phyloP scores from a whole-genome alignment of 2,888 invertebrate genomes.

The Pteria penguin region DNA sequence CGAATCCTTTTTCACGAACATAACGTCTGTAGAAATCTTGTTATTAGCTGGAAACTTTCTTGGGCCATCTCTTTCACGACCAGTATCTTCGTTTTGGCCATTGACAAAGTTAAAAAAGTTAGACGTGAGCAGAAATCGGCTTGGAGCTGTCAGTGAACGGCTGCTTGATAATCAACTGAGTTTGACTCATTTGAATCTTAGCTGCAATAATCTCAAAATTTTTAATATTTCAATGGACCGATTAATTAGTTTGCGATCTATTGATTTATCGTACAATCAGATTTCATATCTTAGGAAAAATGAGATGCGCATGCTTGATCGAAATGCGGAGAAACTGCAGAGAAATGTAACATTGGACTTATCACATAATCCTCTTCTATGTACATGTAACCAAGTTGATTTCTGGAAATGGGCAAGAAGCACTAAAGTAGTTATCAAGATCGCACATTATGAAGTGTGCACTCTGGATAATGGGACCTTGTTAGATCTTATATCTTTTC shows the following conservation, averaged over 20 bases:
- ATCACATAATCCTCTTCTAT: not conserved
- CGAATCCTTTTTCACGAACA: not conserved
- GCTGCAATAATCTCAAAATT: not conserved
- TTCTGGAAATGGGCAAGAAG: not conserved
- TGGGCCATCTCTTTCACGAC: not conserved
- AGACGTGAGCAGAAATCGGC: not conserved
- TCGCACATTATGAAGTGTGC: not conserved
- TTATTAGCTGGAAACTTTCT: not conserved
- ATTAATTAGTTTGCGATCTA: not conserved
- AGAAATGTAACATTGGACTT: not conserved
- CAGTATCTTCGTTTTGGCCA: not conserved
- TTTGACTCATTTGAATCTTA: not conserved
- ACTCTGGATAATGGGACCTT: not conserved
- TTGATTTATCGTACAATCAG: slow-evolving; percentile 3
- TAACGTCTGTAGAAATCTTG: not conserved
- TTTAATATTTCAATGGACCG: not conserved
- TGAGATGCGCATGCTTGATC: not conserved
- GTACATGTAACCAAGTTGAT: not conserved
- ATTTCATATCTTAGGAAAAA: not conserved
- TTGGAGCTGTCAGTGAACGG: not conserved
- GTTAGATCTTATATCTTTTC: not conserved
- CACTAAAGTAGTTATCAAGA: not conserved
- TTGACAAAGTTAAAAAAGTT: not conserved
- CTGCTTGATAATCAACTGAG: not conserved
- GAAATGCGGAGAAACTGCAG: not conserved